These are phyloP conservation scores for Ancistrus triradiatus DNA, from an alignment of 2,113 vertebrate species.

Conservation along the genomic window DNA sequence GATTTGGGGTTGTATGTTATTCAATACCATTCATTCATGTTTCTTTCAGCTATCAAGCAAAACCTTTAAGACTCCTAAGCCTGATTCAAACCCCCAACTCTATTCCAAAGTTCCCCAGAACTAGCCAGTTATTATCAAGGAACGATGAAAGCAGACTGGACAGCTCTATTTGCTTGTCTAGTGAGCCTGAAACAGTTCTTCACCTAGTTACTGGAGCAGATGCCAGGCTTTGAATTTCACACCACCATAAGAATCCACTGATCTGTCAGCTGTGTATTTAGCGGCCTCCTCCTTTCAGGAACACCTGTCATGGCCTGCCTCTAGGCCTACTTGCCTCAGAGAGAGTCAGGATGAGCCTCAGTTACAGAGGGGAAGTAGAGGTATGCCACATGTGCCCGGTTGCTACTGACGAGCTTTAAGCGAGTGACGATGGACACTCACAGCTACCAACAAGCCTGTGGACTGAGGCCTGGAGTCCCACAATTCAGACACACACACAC, in stretches of 20 bases:
- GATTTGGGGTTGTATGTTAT: no score
- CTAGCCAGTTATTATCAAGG: background rate
- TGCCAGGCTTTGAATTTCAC: constrained; percentile 57
- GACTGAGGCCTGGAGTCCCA: background rate
- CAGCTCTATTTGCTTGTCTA: no score
- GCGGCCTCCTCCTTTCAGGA: constrained; percentile 66
- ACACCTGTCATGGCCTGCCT: constrained; percentile 61
- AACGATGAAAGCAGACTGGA: background rate
- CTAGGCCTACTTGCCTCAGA: background rate
- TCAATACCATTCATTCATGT: no score
- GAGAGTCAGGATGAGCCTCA: constrained; percentile 11
- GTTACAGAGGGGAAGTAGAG: constrained; percentile 58
- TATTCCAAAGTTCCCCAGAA: no score
- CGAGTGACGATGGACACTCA: constrained; percentile 50
- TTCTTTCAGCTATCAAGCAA: no score
- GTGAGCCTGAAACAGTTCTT: constrained; percentile 50
- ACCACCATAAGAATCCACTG: constrained; percentile 59
- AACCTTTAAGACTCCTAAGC: no score
- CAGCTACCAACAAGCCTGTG: constrained; percentile 33
- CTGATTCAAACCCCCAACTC: no score
- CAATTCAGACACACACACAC: constrained; percentile 11
- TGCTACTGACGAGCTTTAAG: constrained; percentile 61
- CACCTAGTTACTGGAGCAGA: constrained; percentile 65
- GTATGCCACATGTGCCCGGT: constrained; percentile 63
- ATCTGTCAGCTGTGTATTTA: constrained; percentile 70